phyloP scores from a whole-genome alignment of 2,113 vertebrate species.

The Leuciscus idus region DNA sequence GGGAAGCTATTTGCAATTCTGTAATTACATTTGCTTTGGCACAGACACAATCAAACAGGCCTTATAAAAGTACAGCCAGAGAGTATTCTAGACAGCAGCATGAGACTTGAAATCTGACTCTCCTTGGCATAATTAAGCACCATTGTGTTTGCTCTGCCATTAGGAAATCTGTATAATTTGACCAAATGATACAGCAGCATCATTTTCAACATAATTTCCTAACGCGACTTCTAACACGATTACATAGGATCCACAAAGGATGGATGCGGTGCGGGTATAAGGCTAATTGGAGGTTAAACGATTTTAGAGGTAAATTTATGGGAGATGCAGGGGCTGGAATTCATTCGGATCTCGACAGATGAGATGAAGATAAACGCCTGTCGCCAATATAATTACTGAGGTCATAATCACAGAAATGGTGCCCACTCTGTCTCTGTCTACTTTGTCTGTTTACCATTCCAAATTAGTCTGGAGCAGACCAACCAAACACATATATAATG shows the following conservation, averaged over 20 bases:
- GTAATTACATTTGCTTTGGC: slow-evolving; percentile 17
- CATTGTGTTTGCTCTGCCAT: slow-evolving; percentile 25
- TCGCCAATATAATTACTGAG: slow-evolving; percentile 9
- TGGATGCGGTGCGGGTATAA: background rate
- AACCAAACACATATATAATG: slow-evolving; percentile 1
- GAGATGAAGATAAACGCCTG: slow-evolving; percentile 24
- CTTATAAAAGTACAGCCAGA: background rate
- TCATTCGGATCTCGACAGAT: slow-evolving; percentile 1
- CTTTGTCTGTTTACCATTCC: slow-evolving; percentile 27
- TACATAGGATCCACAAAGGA: background rate
- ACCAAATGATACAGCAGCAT: slow-evolving; percentile 23
- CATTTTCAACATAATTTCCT: slow-evolving; percentile 12
- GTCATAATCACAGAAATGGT: background rate
- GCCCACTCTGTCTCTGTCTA: slow-evolving; percentile 8
- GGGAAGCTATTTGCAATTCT: background rate
- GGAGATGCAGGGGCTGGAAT: background rate
- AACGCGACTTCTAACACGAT: background rate
- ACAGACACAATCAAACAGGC: slow-evolving; percentile 2
- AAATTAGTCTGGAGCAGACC: slow-evolving; percentile 11
- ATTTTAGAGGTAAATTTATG: background rate
- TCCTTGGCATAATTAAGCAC: slow-evolving; percentile 33
- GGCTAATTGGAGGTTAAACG: slow-evolving; percentile 21
- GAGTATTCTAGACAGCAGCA: slow-evolving; percentile 8
- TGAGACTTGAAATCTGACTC: slow-evolving; percentile 35
- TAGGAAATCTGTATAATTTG: slow-evolving; percentile 5